Percentiles rank a stretch among this genome's conserved stretches.
These are phyloP conservation scores for Sarcophaga subvicina DNA, from an alignment of 2,888 invertebrate genomes.

Conservation along the genomic window DNA sequence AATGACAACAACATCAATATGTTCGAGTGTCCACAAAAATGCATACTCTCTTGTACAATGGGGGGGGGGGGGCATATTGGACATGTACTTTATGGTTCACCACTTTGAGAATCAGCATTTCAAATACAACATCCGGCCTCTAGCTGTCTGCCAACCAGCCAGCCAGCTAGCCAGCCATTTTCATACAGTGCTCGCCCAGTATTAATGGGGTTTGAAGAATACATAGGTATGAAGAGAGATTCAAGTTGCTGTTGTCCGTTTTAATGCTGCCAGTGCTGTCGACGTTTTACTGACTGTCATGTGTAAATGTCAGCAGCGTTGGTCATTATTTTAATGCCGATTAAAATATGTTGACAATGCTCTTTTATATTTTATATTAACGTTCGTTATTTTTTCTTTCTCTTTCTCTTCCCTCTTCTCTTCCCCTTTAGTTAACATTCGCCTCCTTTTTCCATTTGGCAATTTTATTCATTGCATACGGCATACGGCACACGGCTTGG, in stretches of 20 bases:
- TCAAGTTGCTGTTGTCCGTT: not conserved
- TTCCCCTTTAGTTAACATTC: too few relatives aligned
- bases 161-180: too few relatives aligned
- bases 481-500: not conserved
- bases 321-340: slow-evolving; percentile 69
- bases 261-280: not conserved
- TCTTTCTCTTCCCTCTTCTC: not conserved
- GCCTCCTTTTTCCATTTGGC: too few relatives aligned
- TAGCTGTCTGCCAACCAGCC: not conserved
- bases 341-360: slow-evolving; percentile 70
- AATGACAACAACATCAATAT: not conserved
- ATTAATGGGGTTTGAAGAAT: slow-evolving; percentile 45
- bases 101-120: slow-evolving; percentile 42
- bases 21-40: not conserved
- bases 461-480: too few relatives aligned
- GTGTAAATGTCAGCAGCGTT: slow-evolving; percentile 63
- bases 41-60: not conserved
- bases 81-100: slow-evolving; percentile 26
- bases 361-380: slow-evolving; percentile 60
- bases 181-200: too few relatives aligned
- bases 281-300: slow-evolving; percentile 40
- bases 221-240: not conserved
- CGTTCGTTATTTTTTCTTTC: slow-evolving; percentile 4
- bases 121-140: too few relatives aligned
- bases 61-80: not conserved